These are phyloP conservation scores for Leucophenga montana DNA, from an alignment of 2,888 invertebrate genomes.

Conservation along the genomic window DNA sequence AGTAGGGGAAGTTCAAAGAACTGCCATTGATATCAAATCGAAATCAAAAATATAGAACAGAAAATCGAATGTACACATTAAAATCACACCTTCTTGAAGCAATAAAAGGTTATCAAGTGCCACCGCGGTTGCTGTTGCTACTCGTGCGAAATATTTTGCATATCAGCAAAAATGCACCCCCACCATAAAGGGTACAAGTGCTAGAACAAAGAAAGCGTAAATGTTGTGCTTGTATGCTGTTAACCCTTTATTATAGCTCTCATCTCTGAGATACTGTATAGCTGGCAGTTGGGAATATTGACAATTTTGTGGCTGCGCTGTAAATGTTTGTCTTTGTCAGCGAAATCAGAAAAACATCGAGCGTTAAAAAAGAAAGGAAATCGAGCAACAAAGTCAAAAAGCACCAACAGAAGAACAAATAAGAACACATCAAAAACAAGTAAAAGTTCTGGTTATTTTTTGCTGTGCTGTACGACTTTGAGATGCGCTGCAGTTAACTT, in stretches of 20 bases:
- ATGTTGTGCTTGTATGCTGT: neutral
- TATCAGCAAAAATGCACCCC: neutral
- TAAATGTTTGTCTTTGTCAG: conserved; percentile 59
- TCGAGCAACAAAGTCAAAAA: conserved; percentile 32
- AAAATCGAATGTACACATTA: conserved; percentile 66
- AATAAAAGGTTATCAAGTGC: conserved; percentile 69
- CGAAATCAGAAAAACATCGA: conserved; percentile 63
- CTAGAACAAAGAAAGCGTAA: neutral
- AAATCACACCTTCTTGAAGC: conserved; percentile 68
- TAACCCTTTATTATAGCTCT: conserved; percentile 14
- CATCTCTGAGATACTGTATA: neutral
- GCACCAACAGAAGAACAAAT: conserved; percentile 23
- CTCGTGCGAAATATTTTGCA: conserved; percentile 16
- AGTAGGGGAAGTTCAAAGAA: too few relatives aligned
- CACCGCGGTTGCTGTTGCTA: conserved; percentile 37
- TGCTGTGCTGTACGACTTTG: too few relatives aligned
- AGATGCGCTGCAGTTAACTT: too few relatives aligned
- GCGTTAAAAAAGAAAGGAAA: conserved; percentile 43
- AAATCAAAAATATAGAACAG: conserved; percentile 29
- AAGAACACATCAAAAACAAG: neutral
- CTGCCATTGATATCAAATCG: conserved; percentile 27
- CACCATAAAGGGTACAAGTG: neutral
- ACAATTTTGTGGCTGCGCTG: conserved; percentile 57
- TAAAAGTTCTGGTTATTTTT: too few relatives aligned
- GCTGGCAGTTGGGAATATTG: conserved; percentile 46